Conservation (phyloP, 2,888 invertebrate genomes). For the Bimastos eiseni region DNA sequence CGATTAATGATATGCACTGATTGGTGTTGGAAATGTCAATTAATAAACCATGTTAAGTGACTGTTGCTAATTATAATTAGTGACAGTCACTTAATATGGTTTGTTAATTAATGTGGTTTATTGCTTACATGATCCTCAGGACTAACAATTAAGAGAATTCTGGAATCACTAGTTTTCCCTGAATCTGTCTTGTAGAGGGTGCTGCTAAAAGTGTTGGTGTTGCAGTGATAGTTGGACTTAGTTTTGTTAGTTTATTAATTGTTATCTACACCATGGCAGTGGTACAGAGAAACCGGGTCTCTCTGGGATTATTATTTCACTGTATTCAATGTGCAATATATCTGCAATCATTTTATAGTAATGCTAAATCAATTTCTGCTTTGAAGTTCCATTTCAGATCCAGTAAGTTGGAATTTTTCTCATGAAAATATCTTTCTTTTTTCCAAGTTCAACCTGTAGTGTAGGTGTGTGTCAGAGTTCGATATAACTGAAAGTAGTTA, state of each 20-base stretch:
- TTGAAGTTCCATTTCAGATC: not conserved
- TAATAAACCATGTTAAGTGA: too few species aligned
- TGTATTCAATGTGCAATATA: not conserved
- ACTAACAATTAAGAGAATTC: too few species aligned
- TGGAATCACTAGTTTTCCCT: too few species aligned
- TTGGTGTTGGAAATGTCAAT: too few species aligned
- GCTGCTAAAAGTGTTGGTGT: too few species aligned
- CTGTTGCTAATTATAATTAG: too few species aligned
- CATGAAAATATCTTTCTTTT: not conserved
- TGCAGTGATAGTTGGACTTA: too few species aligned
- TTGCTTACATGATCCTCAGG: too few species aligned
- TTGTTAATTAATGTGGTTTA: too few species aligned
- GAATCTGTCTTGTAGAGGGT: too few species aligned
- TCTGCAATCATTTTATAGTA: not conserved
- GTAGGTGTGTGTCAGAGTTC: not conserved
- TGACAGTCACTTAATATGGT: too few species aligned
- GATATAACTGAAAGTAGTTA: not conserved
- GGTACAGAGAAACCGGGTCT: not conserved
- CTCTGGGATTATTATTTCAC: not conserved
- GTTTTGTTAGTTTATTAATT: too few species aligned
- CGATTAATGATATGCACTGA: not conserved
- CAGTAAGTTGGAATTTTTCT: not conserved
- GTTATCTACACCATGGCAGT: not conserved
- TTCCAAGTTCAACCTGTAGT: not conserved
- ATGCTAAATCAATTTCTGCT: not conserved